Evolutionary conservation across 2,888 invertebrate species (phyloP).

Genomic region (Stenchaetothrips biformis): DNA sequence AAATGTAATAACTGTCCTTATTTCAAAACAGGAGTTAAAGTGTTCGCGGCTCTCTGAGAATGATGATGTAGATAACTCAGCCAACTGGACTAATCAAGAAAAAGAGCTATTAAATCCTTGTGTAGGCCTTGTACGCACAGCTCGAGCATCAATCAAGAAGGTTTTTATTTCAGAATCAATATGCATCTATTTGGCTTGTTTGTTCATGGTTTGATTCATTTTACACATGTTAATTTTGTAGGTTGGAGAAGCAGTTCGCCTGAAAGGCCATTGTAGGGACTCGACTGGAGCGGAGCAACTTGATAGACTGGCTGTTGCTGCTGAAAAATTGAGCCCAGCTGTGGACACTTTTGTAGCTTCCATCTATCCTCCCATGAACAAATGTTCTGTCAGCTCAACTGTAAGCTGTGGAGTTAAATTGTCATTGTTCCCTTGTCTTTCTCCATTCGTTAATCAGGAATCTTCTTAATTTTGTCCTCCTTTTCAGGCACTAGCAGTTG

Average conservation of each 20-base stretch:
- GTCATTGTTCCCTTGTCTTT: background rate
- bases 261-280: constrained; percentile 33
- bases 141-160: constrained; percentile 34
- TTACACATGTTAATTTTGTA: background rate
- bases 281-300: constrained; percentile 34
- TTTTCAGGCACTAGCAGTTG: constrained; percentile 33
- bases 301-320: constrained; percentile 32
- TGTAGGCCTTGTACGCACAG: constrained; percentile 36
- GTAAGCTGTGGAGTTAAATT: constrained; percentile 32
- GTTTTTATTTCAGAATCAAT: background rate
- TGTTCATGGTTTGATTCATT: background rate
- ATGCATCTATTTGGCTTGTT: background rate
- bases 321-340: constrained; percentile 34
- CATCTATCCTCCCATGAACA: constrained; percentile 36
- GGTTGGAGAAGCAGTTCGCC: constrained; percentile 23
- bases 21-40: constrained; percentile 30
- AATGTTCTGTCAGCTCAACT: constrained; percentile 31
- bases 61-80: constrained; percentile 33
- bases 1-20: background rate
- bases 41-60: constrained; percentile 23
- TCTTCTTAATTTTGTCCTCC: background rate
- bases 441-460: background rate
- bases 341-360: constrained; percentile 36
- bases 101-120: constrained; percentile 34
- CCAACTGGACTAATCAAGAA: constrained; percentile 35